Evolutionary conservation across 2,113 vertebrate genomes (phyloP), one percentile per base, ranked within the genome.

Genomic region (Triplophysa rosa): DNA sequence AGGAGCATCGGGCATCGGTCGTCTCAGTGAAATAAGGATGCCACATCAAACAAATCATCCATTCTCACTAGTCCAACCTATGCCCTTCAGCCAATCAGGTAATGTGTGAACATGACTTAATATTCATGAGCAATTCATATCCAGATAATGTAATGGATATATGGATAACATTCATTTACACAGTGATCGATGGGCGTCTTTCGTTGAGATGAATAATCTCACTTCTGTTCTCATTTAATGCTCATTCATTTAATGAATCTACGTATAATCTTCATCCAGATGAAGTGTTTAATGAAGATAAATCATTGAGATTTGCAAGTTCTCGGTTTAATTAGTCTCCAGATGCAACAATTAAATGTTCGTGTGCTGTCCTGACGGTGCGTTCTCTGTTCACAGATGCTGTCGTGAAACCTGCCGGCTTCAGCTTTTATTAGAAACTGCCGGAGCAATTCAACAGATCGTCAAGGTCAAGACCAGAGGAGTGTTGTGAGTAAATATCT

Each of bases 341-440:
- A 54, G 2, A 54, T 52, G 62, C 61, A 77, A 26, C 47, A 67
- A 12, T 77, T 9, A 77, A 67, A 56, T 42, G 63, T 67, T 77
- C 56, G 19, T 58, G 4, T 56, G 56, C 33, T 40, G 70, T 23
- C 21, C n/a, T 42, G 66, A 47, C 9, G 13, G 33, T 2, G 0
- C 9, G 66, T 68, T 68, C 56, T n/a, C 10, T 70, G 47, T 70
- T n/a, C 26, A 19, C 14, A 26, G 67, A 23, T 69, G 47, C 17
- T 47, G 21, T 49, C 14, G 68, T 70, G 47, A 12, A 49, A 54
- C 47, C 24, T 33, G 49, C 49, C 0, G 49, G 24, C 6, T 33
- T 49, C 13, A 13, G 67, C 17, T 21, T 73, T 73, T 61, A 73
- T 61, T 59, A 37, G 54, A 73, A 42, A 72, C 23, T 16, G 19